Evolutionary conservation across 92 coral and sea anemone species (phyloP).

Genomic region (Porites lobata): DNA sequence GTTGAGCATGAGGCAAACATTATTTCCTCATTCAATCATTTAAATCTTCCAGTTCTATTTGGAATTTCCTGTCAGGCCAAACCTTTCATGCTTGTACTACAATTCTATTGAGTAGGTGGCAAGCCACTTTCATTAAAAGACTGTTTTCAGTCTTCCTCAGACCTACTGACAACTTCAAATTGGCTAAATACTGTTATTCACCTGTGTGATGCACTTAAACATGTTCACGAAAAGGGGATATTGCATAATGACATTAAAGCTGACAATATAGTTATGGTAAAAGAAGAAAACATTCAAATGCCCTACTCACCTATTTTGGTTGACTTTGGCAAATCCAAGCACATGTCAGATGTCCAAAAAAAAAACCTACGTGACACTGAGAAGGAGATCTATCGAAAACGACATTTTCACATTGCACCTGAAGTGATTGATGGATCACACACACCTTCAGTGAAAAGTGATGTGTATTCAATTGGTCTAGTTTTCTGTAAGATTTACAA

Average conservation of each 20-base stretch:
- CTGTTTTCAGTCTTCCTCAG: constrained; percentile 17
- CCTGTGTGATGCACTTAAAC: constrained; percentile 11
- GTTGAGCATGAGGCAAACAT: constrained; percentile 44
- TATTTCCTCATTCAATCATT: constrained; percentile 26
- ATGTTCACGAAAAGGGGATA: constrained; percentile 10
- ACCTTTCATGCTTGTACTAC: background rate
- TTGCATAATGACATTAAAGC: constrained; percentile 18
- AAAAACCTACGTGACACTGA: background rate
- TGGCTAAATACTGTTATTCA: constrained; percentile 7
- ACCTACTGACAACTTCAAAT: background rate
- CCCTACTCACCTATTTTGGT: constrained; percentile 22
- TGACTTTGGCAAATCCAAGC: constrained; percentile 18
- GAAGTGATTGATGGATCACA: constrained; percentile 14
- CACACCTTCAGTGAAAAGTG: constrained; percentile 2
- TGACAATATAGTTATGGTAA: constrained; percentile 6
- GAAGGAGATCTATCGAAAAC: constrained; percentile 4
- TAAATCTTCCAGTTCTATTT: constrained; percentile 24
- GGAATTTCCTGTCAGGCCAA: constrained; percentile 10
- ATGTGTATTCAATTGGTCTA: constrained; percentile 10
- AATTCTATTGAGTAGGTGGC: constrained; percentile 21
- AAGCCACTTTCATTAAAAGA: constrained; percentile 8
- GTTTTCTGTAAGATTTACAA: constrained; percentile 7
- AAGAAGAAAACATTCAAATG: constrained; percentile 8
- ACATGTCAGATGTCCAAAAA: background rate
- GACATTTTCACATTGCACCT: constrained; percentile 16